Evolutionary conservation across 2,888 invertebrate species (phyloP), one percentile per base, ranked within the genome.

Genomic region (Dynastes grantii): DNA sequence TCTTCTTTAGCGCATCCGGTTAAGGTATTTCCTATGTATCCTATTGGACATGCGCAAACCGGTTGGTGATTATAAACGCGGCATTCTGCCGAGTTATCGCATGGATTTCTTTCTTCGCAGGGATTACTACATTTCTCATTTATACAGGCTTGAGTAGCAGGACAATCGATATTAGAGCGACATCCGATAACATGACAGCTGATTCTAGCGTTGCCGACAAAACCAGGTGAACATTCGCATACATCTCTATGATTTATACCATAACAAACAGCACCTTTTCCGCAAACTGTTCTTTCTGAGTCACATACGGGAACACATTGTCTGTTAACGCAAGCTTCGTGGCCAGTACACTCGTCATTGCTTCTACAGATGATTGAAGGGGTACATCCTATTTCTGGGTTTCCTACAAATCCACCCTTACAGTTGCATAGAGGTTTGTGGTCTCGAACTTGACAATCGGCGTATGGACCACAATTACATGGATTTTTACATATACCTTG

Each of bases 391-490:
- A 94, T 92, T 85, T 95, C 94, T 40, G 97, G 95, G 87, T 96
- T 96, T 76, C 97, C 97, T 81, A 95, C 93, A 84, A 92, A 97
- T 65, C 96, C 96, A 84, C 93, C 92, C 80, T 92, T 91, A 87
- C 97, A 97, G 0, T 95, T 94, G 85, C 97, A 97, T 0, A 96
- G 93, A 0, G 97, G 96, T 87, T 95, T 95, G 85, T 97, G 97
- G 85, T 95, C 92, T 87, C 92, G 93, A 81, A 96, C 94, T 85
- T 94, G 92, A 86, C 97, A 97, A 82, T 95, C 94, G 1, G 97
- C 94, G 85, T 96, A 95, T 0, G 94, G 91, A 58, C 97, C 97
- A 86, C 96, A 96, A 81, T 94, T 93, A 86, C 97, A 97, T 4
- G 97, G 97, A 86, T 96, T 92, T 83, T 92, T 92, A 86, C 97